A percentile compares a stretch with the other conserved stretches of the same genome.
Conservation (phyloP, 2,797 vertebrate genomes). For the Bradypodion pumilum region DNA sequence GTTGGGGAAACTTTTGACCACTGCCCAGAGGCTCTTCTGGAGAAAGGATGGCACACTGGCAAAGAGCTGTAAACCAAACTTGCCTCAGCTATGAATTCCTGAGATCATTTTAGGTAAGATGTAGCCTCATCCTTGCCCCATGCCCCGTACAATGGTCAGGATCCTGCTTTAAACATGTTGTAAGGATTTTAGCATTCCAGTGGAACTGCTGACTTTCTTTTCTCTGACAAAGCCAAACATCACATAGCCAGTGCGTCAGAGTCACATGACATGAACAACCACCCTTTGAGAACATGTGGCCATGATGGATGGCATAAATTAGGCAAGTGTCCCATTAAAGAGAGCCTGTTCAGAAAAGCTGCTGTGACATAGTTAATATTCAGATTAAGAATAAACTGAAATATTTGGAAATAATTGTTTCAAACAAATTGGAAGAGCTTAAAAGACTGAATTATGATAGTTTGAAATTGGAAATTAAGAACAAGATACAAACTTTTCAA, state of each 20-base stretch:
- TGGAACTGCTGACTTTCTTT: background rate
- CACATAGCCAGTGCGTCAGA: too few relatives aligned
- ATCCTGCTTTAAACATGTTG: background rate
- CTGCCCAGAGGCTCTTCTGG: background rate
- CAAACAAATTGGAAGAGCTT: too few relatives aligned
- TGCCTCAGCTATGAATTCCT: background rate
- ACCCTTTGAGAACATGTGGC: background rate
- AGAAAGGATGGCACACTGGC: background rate
- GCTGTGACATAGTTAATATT: too few relatives aligned
- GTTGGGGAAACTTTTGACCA: background rate
- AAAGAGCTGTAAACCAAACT: background rate
- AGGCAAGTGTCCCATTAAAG: background rate
- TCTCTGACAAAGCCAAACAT: background rate
- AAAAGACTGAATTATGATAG: too few relatives aligned
- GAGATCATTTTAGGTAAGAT: background rate
- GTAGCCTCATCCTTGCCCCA: background rate
- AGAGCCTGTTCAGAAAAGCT: too few relatives aligned
- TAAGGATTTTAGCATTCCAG: background rate
- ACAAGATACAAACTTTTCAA: too few relatives aligned
- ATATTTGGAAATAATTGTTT: too few relatives aligned
- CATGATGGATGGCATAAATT: background rate
- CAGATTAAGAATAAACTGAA: too few relatives aligned
- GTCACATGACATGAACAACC: background rate
- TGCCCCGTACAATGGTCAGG: background rate
- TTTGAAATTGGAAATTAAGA: too few relatives aligned